Percentiles rank a stretch among this genome's conserved stretches.
These are phyloP conservation scores for Linyphia triangularis DNA, from an alignment of 2,888 invertebrate genomes.

Conservation along the genomic window DNA sequence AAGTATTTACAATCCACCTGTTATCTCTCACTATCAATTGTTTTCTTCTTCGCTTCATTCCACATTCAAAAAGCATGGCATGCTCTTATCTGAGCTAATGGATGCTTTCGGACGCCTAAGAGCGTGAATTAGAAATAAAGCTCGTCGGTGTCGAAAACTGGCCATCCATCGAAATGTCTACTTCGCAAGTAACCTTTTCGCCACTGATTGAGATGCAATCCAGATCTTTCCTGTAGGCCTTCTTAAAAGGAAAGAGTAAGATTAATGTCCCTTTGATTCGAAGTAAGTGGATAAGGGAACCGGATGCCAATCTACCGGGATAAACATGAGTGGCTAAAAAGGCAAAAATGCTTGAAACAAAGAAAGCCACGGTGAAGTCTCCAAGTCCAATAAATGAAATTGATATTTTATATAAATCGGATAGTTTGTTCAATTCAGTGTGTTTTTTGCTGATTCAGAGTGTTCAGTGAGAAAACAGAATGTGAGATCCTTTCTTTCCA, in stretches of 20 bases:
- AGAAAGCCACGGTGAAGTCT: too few species aligned
- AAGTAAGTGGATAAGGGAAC: conserved; percentile 20
- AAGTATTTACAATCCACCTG: conserved; percentile 26
- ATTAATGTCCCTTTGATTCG: conserved; percentile 26
- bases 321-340: neutral
- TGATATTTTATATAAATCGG: too few species aligned
- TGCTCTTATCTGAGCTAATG: conserved; percentile 23
- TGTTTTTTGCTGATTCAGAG: too few species aligned
- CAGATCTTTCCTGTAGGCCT: conserved; percentile 13
- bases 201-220: conserved; percentile 35
- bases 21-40: conserved; percentile 17
- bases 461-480: too few species aligned
- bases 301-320: neutral
- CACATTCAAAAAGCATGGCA: conserved; percentile 10
- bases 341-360: neutral
- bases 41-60: conserved; percentile 18
- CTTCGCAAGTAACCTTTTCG: neutral
- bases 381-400: too few species aligned
- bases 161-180: neutral
- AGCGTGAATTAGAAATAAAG: conserved; percentile 28
- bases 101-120: conserved; percentile 5
- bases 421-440: too few species aligned
- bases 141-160: conserved; percentile 18
- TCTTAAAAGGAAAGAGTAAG: conserved; percentile 13
- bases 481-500: too few species aligned